These are phyloP conservation scores for Coptodon bakossiorum DNA, from an alignment of 2,113 vertebrate genomes.

Conservation along the genomic window DNA sequence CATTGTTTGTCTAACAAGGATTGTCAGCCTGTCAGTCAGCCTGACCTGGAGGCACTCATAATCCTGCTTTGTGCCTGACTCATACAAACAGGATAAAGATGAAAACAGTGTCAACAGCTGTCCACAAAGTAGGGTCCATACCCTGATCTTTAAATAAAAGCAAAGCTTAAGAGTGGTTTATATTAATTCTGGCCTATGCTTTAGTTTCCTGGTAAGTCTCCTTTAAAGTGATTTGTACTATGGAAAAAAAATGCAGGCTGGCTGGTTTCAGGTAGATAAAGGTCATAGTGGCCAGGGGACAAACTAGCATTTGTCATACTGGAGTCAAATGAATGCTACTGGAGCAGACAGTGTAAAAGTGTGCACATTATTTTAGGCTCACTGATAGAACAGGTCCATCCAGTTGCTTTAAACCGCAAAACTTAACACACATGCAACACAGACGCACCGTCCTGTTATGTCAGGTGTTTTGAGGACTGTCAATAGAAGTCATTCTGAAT, in stretches of 20 bases:
- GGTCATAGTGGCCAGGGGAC: neutral
- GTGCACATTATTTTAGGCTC: slow-evolving; percentile 8
- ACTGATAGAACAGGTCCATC: slow-evolving; percentile 59
- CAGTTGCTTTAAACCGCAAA: slow-evolving; percentile 9
- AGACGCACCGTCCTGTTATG: neutral
- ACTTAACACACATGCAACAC: neutral
- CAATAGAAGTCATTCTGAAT: neutral
- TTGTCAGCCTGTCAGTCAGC: neutral
- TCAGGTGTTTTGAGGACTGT: neutral
- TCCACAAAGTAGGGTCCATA: neutral
- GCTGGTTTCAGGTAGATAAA: neutral
- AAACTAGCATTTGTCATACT: neutral
- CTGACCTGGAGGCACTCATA: neutral
- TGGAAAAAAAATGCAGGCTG: neutral
- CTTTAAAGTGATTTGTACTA: neutral
- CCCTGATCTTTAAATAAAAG: neutral
- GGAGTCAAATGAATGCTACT: neutral
- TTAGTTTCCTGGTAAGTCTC: neutral
- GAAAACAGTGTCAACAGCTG: neutral
- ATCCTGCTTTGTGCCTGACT: slow-evolving; percentile 3
- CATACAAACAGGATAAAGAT: neutral
- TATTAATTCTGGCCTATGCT: neutral
- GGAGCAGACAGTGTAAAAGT: neutral
- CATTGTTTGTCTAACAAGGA: slow-evolving; percentile 35
- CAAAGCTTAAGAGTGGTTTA: neutral